Evolutionary conservation across 1,140 invertebrate species (phyloP).

Genomic region (Cydia strobilella): DNA sequence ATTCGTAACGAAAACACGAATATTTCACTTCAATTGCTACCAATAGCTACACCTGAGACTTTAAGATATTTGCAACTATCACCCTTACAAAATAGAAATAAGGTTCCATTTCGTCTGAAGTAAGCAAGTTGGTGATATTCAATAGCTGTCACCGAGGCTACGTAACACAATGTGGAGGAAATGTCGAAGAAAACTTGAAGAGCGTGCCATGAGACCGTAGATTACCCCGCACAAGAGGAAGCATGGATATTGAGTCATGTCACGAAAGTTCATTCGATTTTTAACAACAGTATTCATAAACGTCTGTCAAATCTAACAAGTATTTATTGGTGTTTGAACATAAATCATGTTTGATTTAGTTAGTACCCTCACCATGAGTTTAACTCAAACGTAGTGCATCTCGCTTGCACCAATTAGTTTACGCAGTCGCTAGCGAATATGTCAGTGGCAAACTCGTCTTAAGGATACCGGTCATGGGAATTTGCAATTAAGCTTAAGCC

Average conservation of each 20-base stretch:
- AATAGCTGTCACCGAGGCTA: conserved; percentile 17
- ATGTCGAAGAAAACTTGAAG: conserved; percentile 16
- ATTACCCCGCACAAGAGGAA: neutral
- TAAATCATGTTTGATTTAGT: no score
- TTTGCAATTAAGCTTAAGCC: no score
- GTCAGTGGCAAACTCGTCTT: no score
- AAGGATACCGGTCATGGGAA: no score
- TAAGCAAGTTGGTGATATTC: neutral
- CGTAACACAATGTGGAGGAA: conserved; percentile 20
- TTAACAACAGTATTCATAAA: no score
- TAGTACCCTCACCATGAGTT: no score
- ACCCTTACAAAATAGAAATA: neutral
- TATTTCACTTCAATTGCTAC: conserved; percentile 5
- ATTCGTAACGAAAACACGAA: conserved; percentile 24
- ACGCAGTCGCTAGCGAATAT: no score
- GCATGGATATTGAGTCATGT: neutral
- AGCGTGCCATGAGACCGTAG: neutral
- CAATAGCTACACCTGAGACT: conserved; percentile 1
- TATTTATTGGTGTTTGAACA: no score
- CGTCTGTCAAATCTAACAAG: no score
- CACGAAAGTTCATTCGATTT: no score
- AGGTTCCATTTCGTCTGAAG: neutral
- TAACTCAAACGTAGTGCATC: no score
- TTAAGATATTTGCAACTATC: neutral
- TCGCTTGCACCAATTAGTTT: no score